A percentile compares a stretch with the other conserved stretches of the same genome.
Evolutionary conservation across 1,140 invertebrate genomes (phyloP).

Genomic region (Hyphantria cunea): DNA sequence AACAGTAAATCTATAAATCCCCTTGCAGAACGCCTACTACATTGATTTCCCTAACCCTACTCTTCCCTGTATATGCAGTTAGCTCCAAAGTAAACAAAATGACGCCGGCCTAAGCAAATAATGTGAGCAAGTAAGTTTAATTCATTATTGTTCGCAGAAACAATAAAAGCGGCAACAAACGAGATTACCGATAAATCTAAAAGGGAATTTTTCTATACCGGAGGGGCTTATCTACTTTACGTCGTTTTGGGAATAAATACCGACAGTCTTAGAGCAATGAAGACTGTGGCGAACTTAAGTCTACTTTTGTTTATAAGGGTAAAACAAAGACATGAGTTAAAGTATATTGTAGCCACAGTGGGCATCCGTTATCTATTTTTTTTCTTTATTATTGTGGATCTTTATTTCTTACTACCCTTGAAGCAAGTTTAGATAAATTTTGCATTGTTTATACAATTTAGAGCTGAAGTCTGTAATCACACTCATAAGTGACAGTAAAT

Average conservation of each 20-base stretch:
- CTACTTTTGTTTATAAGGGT: slow-evolving; percentile 61
- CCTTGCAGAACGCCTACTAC: slow-evolving; percentile 56
- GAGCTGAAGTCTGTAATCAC: too few species aligned
- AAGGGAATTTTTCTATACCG: slow-evolving; percentile 57
- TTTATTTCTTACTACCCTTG: slow-evolving; percentile 24
- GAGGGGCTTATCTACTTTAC: slow-evolving; percentile 62
- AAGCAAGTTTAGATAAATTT: too few species aligned
- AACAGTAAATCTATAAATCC: slow-evolving; percentile 63
- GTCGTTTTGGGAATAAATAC: slow-evolving; percentile 63
- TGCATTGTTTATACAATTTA: too few species aligned
- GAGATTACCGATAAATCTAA: slow-evolving; percentile 65
- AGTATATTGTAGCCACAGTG: slow-evolving; percentile 38
- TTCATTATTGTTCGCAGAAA: slow-evolving; percentile 67
- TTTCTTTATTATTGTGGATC: slow-evolving; percentile 45
- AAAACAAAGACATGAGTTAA: slow-evolving; percentile 54
- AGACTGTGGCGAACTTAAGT: slow-evolving; percentile 54
- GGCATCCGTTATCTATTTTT: slow-evolving; percentile 53
- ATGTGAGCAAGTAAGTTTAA: slow-evolving; percentile 67
- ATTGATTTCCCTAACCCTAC: slow-evolving; percentile 70
- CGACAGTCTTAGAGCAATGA: slow-evolving; percentile 48
- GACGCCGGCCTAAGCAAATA: slow-evolving; percentile 66
- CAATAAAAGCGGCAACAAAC: slow-evolving; percentile 68
- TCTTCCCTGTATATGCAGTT: slow-evolving; percentile 55
- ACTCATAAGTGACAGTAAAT: too few species aligned
- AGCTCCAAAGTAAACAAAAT: slow-evolving; percentile 64